phyloP scores from a whole-genome alignment of 2,888 invertebrate genomes.

The Rhyacophila evoluta region DNA sequence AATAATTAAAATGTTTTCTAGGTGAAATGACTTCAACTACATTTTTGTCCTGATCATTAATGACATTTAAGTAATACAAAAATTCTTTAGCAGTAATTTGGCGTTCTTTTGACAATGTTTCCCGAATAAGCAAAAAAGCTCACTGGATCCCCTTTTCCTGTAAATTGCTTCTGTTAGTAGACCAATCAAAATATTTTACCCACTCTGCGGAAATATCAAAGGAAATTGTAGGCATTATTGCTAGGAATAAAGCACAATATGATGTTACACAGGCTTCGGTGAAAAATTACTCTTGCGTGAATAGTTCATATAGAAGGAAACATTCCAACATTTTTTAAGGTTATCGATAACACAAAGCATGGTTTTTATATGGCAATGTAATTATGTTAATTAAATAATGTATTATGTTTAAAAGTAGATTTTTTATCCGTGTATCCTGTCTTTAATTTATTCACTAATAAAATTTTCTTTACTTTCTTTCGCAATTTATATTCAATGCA shows the following conservation, averaged over 20 bases:
- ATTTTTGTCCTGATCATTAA: not conserved
- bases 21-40: not conserved
- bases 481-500: too few relatives aligned
- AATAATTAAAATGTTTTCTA: not conserved
- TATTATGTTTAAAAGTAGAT: too few relatives aligned
- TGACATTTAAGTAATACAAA: not conserved
- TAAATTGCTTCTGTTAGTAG: not conserved
- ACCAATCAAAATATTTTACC: constrained; percentile 6
- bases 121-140: not conserved
- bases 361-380: too few relatives aligned
- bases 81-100: constrained; percentile 5
- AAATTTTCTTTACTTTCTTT: too few relatives aligned
- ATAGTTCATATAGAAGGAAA: not conserved
- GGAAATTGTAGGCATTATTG: not conserved
- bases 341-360: too few relatives aligned
- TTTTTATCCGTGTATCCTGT: too few relatives aligned
- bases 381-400: too few relatives aligned
- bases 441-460: too few relatives aligned
- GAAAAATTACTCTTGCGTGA: not conserved
- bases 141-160: not conserved
- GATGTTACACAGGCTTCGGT: not conserved
- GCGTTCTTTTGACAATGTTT: not conserved
- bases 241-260: not conserved
- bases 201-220: constrained; percentile 10
- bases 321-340: too few relatives aligned